Evolutionary conservation across 1,140 invertebrate genomes (phyloP).

Genomic region (Andricus grossulariae): DNA sequence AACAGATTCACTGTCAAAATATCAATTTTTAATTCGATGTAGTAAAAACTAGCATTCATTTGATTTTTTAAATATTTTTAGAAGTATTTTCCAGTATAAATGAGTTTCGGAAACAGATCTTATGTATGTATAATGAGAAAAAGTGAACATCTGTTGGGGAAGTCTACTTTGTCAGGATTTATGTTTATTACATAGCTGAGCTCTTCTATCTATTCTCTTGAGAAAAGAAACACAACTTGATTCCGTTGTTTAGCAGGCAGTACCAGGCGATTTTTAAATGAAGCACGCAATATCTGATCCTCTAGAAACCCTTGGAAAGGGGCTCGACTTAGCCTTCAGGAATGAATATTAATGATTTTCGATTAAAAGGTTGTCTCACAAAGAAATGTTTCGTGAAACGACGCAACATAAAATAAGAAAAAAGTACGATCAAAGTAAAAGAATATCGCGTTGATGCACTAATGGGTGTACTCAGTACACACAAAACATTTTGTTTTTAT

Average conservation of each 20-base stretch:
- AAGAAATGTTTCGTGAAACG: not conserved
- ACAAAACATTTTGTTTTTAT: no score
- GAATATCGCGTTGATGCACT: no score
- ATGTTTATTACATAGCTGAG: conserved; percentile 12
- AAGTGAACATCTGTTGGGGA: conserved; percentile 11
- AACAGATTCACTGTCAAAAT: no score
- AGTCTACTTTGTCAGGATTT: conserved; percentile 12
- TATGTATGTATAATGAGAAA: conserved; percentile 5
- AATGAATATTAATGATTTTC: conserved; percentile 13
- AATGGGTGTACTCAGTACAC: no score
- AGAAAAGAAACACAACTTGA: conserved; percentile 2
- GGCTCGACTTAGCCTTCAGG: no score
- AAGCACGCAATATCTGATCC: conserved; percentile 29
- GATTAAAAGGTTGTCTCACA: not conserved
- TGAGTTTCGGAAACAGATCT: not conserved
- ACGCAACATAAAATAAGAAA: not conserved
- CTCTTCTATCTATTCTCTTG: conserved; percentile 12
- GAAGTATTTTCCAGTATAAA: not conserved
- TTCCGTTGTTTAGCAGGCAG: not conserved
- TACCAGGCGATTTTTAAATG: conserved; percentile 7
- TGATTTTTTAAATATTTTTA: not conserved
- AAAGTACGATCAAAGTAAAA: no score
- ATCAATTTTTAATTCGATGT: no score
- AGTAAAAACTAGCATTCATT: no score
- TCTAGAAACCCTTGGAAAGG: not conserved